Percentiles rank a stretch among this genome's conserved stretches.
phyloP scores from a whole-genome alignment of 1,140 invertebrate species.

The Homarus americanus region DNA sequence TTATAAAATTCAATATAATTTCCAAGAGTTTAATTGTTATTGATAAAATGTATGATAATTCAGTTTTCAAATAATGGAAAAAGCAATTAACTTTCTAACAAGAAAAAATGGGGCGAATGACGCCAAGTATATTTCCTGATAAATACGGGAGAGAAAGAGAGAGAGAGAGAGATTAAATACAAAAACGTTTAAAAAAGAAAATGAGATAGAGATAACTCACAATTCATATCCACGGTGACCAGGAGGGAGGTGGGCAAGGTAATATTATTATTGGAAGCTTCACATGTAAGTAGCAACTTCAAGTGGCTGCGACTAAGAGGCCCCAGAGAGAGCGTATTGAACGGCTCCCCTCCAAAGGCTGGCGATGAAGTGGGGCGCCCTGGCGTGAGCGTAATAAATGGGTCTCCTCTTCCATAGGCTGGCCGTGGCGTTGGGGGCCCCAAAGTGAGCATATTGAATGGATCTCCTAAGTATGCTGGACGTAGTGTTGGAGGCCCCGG shows the following conservation, averaged over 20 bases:
- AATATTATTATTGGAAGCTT: constrained; percentile 57
- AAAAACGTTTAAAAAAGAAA: too few species aligned
- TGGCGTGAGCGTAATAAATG: too few species aligned
- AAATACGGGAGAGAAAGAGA: too few species aligned
- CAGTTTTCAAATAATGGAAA: too few species aligned
- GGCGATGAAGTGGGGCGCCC: neutral
- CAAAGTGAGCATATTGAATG: neutral
- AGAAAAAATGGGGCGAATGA: too few species aligned
- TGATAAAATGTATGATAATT: too few species aligned
- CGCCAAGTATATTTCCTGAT: too few species aligned
- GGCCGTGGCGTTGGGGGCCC: neutral
- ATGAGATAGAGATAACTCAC: too few species aligned
- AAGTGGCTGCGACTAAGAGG: constrained; percentile 37
- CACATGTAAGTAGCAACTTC: constrained; percentile 34
- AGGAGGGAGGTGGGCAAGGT: constrained; percentile 39
- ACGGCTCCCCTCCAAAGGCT: neutral
- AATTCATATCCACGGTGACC: constrained; percentile 48
- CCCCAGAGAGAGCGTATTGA: constrained; percentile 37
- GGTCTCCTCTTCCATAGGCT: neutral
- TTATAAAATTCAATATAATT: too few species aligned
- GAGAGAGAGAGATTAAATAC: too few species aligned
- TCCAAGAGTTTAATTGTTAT: too few species aligned
- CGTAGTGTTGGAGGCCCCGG: neutral
- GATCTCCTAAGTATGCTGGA: neutral
- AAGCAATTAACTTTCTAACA: too few species aligned